Evolutionary conservation across 2,888 invertebrate species (phyloP), one percentile per base, ranked within the genome.

Genomic region (Piscicola geometra): DNA sequence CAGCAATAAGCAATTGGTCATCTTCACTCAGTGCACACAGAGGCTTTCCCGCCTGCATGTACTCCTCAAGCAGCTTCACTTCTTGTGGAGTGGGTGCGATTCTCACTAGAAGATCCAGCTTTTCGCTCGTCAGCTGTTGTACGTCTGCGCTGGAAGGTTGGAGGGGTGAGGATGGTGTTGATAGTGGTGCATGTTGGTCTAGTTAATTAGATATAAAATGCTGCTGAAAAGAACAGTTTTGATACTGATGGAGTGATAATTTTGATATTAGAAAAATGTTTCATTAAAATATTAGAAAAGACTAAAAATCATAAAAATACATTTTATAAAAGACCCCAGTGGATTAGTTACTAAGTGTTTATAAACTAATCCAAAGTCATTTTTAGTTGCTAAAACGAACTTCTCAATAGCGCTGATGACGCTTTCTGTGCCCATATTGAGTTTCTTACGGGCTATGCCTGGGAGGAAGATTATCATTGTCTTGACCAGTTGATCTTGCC

Each of bases 111-210:
- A 73, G 64, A 33, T 73, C 73, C n/a, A 60, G 18, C 15, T 33
- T 60, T 1, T 73, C 73, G 18, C 33, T 33, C 25, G 1, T 56
- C 41, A 73, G 30, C 30, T 56, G 52, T 32, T 64, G 33, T 12
- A 73, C 32, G 64, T 73, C 73, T 33, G 52, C 32, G n/a, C 73
- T 73, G 64, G n/a, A n/a, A n/a, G n/a, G n/a, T n/a, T n/a, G n/a
- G n/a, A n/a, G n/a, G n/a, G n/a, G n/a, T n/a, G n/a, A n/a, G n/a
- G n/a, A n/a, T n/a, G n/a, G n/a, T n/a, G n/a, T n/a, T n/a, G n/a
- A n/a, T n/a, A n/a, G n/a, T n/a, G n/a, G n/a, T n/a, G n/a, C n/a
- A n/a, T n/a, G n/a, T n/a, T n/a, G n/a, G n/a, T n/a, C n/a, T n/a
- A n/a, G n/a, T n/a, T n/a, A n/a, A n/a, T n/a, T n/a, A n/a, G n/a